Base-by-base conservation (phyloP, 2,888 invertebrate species). In the Octonoba sinensis region DNA sequence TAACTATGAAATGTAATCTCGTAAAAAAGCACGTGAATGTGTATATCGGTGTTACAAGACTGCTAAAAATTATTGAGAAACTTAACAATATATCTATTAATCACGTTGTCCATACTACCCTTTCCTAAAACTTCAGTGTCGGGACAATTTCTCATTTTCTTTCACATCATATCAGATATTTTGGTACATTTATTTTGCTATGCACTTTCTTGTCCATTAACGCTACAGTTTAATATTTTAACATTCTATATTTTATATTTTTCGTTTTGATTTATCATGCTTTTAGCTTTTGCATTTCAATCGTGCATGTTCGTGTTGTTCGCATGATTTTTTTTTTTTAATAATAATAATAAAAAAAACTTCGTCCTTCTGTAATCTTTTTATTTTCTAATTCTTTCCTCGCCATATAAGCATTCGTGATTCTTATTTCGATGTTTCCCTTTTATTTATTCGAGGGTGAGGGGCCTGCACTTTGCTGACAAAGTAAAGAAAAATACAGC, bases 151-250 rank as follows among this genome's bases (percentile, higher is more conserved):
- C n/a, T n/a, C n/a, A n/a, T n/a, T n/a, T n/a, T n/a, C n/a, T n/a
- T n/a, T n/a, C n/a, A n/a, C n/a, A n/a, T n/a, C n/a, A n/a, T n/a
- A n/a, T n/a, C n/a, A n/a, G n/a, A n/a, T n/a, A n/a, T n/a, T n/a
- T n/a, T n/a, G n/a, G n/a, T n/a, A n/a, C n/a, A n/a, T n/a, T n/a
- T n/a, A n/a, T n/a, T n/a, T n/a, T n/a, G n/a, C n/a, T n/a, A n/a
- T n/a, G 18, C 56, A 12, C 20, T 67, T 56, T 51, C 44, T 36
- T 44, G 67, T 54, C 67, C 44, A 51, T 56, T 56, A 67, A 56
- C 51, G 67, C 36, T 27, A 51, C 56, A 69, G 56, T 56, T 69
- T 69, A 56, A 69, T 51, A 15, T 36, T 56, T 12, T 20, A 56
- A 36, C 1, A 3, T 15, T 36, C 15, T 0, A 27, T 49, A 1